Base-by-base conservation (phyloP, 2,888 invertebrate genomes). In the Baronia brevicornis region DNA sequence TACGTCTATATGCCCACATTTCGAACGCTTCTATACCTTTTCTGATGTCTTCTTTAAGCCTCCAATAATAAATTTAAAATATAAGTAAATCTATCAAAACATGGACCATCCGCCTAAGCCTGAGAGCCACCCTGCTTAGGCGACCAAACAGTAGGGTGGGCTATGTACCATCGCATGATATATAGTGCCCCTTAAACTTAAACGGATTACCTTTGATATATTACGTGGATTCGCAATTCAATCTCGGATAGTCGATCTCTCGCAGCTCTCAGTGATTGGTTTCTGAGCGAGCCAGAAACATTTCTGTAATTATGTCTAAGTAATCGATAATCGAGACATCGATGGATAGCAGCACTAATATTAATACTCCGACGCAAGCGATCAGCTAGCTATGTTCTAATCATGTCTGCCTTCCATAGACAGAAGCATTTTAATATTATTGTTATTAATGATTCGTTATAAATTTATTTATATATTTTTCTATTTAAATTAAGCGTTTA, bases 191-290 rank as follows among this genome's bases (percentile, higher is more conserved):
- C 77, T 75, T 78, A 80, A 78, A 78, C 78, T 75, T 80, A 80
- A 82, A 75, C 75, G 80, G 82, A 80, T 80, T 82, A 80, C 79
- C 79, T 79, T 78, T 82, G 82, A 82, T 80, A 78, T 80, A 82
- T 80, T 78, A 77, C 75, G 63, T 61, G 74, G 72, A 73, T 74
- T 62, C 68, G 65, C 67, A 71, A 77, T 79, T 77, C 79, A 80
- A 80, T 80, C 79, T 75, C 71, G 63, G 68, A 68, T 75, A 78
- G 69, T 74, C 74, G 70, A 74, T 72, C 69, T 66, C 57, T 55
- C 31, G 46, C 38, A 35, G 49, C 54, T 54, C 52, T 61, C 62
- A 60, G 64, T 62, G 67, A 77, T 74, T 77, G 72, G 71, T 70
- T 71, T 74, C 65, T 64, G 65, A 66, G 57, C 48, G 52, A 48